These are phyloP conservation scores for Onthophagus taurus DNA, from an alignment of 1,140 invertebrate species.

Conservation along the genomic window DNA sequence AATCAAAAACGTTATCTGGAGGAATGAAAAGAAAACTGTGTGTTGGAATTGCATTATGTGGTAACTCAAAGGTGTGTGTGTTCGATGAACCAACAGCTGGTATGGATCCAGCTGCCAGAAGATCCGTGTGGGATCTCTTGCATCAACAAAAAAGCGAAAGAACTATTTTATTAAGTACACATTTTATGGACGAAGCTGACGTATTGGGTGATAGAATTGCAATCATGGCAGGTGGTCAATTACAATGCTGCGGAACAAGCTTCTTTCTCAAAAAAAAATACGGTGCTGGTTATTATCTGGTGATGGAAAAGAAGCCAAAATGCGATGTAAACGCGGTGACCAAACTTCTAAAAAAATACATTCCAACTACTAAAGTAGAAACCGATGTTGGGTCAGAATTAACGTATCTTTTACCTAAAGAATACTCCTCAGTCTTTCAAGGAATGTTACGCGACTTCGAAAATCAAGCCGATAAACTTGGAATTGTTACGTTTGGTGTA, in stretches of 20 bases:
- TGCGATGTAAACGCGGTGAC: conserved; percentile 45
- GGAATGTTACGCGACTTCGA: conserved; percentile 58
- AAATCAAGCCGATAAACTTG: conserved; percentile 47
- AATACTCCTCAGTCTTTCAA: conserved; percentile 41
- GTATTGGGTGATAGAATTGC: conserved; percentile 83
- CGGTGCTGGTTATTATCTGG: conserved; percentile 55
- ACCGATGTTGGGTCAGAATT: conserved; percentile 47
- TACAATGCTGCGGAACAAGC: conserved; percentile 72
- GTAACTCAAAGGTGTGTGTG: conserved; percentile 57
- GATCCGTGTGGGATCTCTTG: conserved; percentile 82
- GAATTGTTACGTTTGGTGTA: conserved; percentile 54
- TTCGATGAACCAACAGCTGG: conserved; percentile 92
- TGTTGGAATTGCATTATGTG: conserved; percentile 69
- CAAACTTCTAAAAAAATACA: conserved; percentile 13
- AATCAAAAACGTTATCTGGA: conserved; percentile 60
- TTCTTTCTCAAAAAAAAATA: conserved; percentile 78
- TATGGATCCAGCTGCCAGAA: conserved; percentile 86
- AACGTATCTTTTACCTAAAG: conserved; percentile 46
- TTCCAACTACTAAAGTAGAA: conserved; percentile 20
- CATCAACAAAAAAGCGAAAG: conserved; percentile 48
- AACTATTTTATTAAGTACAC: conserved; percentile 86
- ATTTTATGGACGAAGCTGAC: conserved; percentile 97
- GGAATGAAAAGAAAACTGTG: conserved; percentile 79
- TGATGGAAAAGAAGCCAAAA: conserved; percentile 36
- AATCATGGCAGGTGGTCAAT: conserved; percentile 68